Evolutionary conservation across 2,113 vertebrate genomes (phyloP).

Genomic region (Platysternon megacephalum): DNA sequence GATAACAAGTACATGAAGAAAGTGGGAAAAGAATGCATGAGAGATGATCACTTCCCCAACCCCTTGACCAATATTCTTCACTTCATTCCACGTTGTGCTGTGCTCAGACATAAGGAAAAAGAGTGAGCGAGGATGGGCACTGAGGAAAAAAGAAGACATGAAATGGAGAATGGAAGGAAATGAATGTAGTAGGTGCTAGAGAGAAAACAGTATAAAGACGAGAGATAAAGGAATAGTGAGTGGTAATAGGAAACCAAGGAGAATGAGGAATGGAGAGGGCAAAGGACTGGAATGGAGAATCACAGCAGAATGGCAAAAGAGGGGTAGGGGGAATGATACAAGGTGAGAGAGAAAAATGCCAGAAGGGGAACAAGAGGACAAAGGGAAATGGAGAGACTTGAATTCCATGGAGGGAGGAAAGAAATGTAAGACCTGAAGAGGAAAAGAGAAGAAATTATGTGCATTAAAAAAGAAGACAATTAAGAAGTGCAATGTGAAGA

Average conservation of each 20-base stretch:
- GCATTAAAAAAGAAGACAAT: neutral
- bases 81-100: neutral
- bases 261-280: neutral
- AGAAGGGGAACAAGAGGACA: neutral
- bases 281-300: neutral
- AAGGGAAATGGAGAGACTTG: neutral
- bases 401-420: neutral
- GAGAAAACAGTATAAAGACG: neutral
- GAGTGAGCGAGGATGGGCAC: neutral
- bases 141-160: accelerated
- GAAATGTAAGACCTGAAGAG: neutral
- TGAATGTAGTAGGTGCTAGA: neutral
- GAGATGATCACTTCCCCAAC: neutral
- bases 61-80: neutral
- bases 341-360: neutral
- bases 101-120: neutral
- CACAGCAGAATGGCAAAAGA: neutral
- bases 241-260: neutral
- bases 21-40: neutral
- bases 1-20: neutral
- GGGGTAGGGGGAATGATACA: neutral
- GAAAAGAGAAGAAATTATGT: accelerated
- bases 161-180: neutral
- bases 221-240: neutral
- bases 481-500: neutral